Evolutionary conservation across 1,140 invertebrate genomes (phyloP).

Genomic region (Mya arenaria): DNA sequence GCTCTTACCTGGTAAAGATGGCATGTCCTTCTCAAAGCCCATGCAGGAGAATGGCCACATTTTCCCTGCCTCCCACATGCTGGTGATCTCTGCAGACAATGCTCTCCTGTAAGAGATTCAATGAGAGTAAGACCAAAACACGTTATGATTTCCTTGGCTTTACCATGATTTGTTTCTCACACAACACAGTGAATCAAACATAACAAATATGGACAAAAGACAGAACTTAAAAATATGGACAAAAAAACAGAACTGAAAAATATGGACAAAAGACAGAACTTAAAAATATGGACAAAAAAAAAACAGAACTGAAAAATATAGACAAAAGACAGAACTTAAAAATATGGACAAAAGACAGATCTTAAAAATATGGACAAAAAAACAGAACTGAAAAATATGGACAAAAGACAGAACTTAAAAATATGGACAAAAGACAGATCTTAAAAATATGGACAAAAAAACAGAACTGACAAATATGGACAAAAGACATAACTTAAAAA

Average conservation of each 20-base stretch:
- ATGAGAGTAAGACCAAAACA: neutral
- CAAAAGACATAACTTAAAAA: too few relatives aligned
- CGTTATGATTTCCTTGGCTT: neutral
- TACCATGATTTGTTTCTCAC: neutral
- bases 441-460: too few relatives aligned
- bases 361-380: too few relatives aligned
- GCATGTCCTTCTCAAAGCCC: slow-evolving; percentile 62
- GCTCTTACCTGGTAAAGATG: slow-evolving; percentile 63
- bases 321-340: too few relatives aligned
- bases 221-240: neutral
- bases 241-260: neutral
- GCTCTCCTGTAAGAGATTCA: slow-evolving; percentile 53
- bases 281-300: neutral
- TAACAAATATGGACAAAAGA: neutral
- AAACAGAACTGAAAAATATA: too few relatives aligned
- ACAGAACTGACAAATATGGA: too few relatives aligned
- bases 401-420: too few relatives aligned
- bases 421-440: too few relatives aligned
- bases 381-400: too few relatives aligned
- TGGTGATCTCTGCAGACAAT: slow-evolving; percentile 60
- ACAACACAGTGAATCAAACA: neutral
- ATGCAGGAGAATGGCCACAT: slow-evolving; percentile 72
- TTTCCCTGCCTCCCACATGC: slow-evolving; percentile 62
- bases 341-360: too few relatives aligned
- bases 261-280: neutral